A percentile compares a stretch with the other conserved stretches of the same genome.
These are phyloP conservation scores for Heteromormyrus szaboi DNA, from an alignment of 2,797 vertebrate genomes.

Conservation along the genomic window DNA sequence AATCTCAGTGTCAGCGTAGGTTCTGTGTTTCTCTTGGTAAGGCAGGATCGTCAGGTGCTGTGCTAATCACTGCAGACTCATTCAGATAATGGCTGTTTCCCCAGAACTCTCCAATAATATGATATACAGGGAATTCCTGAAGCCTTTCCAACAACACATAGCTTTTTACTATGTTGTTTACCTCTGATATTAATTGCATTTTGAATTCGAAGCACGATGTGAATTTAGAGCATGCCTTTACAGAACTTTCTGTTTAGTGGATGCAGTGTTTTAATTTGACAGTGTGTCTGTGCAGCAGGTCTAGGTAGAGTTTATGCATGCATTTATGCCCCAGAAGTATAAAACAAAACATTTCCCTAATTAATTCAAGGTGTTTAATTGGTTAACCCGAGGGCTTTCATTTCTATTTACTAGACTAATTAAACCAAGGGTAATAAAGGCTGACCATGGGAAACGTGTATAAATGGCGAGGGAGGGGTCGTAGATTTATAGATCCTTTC, in stretches of 20 bases:
- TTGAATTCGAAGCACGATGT: conserved; percentile 22
- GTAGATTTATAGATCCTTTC: conserved; percentile 53
- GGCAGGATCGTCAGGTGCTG: not conserved
- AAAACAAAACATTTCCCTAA: conserved; percentile 57
- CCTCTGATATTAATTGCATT: conserved; percentile 29
- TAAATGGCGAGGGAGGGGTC: conserved; percentile 46
- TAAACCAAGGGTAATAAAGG: conserved; percentile 57
- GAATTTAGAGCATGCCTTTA: conserved; percentile 24
- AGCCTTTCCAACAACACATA: conserved; percentile 23
- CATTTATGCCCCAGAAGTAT: conserved; percentile 50
- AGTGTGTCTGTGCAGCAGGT: conserved; percentile 26
- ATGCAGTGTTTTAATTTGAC: conserved; percentile 20
- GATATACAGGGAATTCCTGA: conserved; percentile 3
- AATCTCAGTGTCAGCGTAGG: not conserved
- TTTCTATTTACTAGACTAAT: conserved; percentile 60
- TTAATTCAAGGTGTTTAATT: conserved; percentile 62
- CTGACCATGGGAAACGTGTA: conserved; percentile 52
- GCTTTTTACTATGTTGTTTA: conserved; percentile 38
- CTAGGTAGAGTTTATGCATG: conserved; percentile 49
- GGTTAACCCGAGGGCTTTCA: conserved; percentile 55
- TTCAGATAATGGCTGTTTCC: not conserved
- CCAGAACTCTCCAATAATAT: not conserved
- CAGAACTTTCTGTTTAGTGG: conserved; percentile 22
- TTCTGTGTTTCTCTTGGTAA: not conserved
- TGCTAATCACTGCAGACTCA: not conserved